These are phyloP conservation scores for Argya squamiceps DNA, from an alignment of 2,797 vertebrate genomes.

Conservation along the genomic window DNA sequence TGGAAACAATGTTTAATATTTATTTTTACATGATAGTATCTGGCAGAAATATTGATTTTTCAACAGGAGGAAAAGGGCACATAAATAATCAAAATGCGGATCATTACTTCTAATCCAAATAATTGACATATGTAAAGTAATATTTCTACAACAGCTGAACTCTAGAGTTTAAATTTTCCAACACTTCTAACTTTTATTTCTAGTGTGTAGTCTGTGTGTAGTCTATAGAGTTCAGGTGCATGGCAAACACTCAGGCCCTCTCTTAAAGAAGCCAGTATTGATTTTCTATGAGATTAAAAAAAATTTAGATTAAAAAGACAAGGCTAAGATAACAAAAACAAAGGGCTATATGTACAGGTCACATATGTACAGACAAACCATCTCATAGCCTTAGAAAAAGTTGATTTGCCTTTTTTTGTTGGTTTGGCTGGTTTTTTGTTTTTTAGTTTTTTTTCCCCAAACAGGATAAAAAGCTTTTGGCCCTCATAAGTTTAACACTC, in stretches of 20 bases:
- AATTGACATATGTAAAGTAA: background rate
- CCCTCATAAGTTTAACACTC: background rate
- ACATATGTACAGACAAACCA: no score
- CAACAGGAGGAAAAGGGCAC: background rate
- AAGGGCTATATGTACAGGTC: background rate
- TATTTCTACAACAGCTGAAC: background rate
- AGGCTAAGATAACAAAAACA: no score
- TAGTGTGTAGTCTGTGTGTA: accelerated
- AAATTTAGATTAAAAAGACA: background rate
- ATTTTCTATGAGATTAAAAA: background rate
- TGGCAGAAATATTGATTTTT: background rate
- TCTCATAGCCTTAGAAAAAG: background rate
- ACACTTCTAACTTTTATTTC: background rate
- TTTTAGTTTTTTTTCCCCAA: background rate
- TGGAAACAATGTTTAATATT: background rate
- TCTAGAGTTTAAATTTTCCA: background rate
- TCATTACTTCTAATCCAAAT: background rate
- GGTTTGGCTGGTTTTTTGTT: background rate
- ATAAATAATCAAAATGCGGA: background rate
- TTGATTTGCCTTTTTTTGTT: background rate
- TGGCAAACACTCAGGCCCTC: background rate
- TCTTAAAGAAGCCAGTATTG: background rate
- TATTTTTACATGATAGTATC: background rate
- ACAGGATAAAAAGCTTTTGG: accelerated
- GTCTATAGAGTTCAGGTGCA: background rate